Evolutionary conservation across 1,140 invertebrate species (phyloP).

Genomic region (Platyscapa corneri): DNA sequence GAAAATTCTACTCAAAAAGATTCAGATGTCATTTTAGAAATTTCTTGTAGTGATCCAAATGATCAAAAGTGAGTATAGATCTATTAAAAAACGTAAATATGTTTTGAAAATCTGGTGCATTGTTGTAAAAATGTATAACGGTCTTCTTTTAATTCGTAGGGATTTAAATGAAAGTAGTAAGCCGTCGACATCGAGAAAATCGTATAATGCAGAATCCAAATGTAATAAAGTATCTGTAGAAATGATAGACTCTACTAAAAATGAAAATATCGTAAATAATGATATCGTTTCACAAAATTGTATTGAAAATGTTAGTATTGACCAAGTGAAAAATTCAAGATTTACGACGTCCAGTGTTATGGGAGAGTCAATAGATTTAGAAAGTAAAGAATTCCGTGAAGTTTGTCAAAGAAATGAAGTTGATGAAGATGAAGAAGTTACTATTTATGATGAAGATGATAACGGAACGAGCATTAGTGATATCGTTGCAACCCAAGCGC

Average conservation of each 20-base stretch:
- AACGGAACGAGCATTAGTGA: conserved; percentile 73
- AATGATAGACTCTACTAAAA: conserved; percentile 15
- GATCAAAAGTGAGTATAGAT: conserved; percentile 32
- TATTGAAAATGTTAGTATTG: conserved; percentile 1
- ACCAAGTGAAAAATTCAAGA: conserved; percentile 64
- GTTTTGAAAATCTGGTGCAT: too few relatives aligned
- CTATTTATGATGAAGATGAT: conserved; percentile 71
- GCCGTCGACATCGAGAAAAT: conserved; percentile 41
- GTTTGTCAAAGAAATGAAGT: conserved; percentile 54
- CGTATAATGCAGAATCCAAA: conserved; percentile 16
- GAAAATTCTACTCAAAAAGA: conserved; percentile 43
- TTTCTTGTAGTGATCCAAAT: conserved; percentile 45
- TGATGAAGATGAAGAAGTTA: conserved; percentile 64
- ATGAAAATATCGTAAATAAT: conserved; percentile 37
- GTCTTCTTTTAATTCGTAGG: background rate
- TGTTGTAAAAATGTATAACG: background rate
- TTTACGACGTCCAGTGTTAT: conserved; percentile 69
- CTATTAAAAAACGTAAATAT: background rate
- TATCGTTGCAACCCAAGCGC: conserved; percentile 71
- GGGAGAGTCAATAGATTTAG: conserved; percentile 60
- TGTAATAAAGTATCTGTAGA: conserved; percentile 29
- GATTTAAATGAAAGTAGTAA: conserved; percentile 24
- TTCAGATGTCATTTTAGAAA: conserved; percentile 48
- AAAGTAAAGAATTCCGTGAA: conserved; percentile 58
- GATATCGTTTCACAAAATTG: background rate